phyloP scores from a whole-genome alignment of 2,797 vertebrate genomes.

The Pygocentrus nattereri region DNA sequence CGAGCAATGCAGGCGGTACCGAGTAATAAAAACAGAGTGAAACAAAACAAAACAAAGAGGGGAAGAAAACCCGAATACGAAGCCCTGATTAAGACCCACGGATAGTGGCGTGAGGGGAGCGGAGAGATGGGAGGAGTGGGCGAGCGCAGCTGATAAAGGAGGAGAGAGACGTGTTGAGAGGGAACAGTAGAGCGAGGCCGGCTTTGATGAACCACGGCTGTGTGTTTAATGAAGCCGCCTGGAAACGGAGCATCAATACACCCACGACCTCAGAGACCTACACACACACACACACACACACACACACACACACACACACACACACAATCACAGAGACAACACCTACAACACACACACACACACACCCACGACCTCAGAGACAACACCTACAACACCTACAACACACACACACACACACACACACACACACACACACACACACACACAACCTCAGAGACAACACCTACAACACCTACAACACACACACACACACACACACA shows the following conservation, averaged over 20 bases:
- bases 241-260: not conserved
- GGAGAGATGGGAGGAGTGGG: not conserved
- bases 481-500: not conserved
- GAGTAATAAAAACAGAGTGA: constrained; percentile 70
- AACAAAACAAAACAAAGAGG: constrained; percentile 46
- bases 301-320: too few relatives aligned
- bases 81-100: not conserved
- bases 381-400: too few relatives aligned
- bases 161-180: not conserved
- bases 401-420: not conserved
- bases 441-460: not conserved
- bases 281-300: too few relatives aligned
- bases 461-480: not conserved
- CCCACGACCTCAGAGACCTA: too few relatives aligned
- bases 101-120: not conserved
- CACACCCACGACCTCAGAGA: not conserved
- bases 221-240: not conserved
- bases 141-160: not conserved
- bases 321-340: too few relatives aligned
- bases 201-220: not conserved
- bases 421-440: too few relatives aligned
- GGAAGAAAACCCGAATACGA: not conserved
- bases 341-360: too few relatives aligned
- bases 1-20: constrained; percentile 57
- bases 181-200: too few relatives aligned